These are phyloP conservation scores for Oreortyx pictus DNA, from an alignment of 2,797 vertebrate genomes.

Conservation along the genomic window DNA sequence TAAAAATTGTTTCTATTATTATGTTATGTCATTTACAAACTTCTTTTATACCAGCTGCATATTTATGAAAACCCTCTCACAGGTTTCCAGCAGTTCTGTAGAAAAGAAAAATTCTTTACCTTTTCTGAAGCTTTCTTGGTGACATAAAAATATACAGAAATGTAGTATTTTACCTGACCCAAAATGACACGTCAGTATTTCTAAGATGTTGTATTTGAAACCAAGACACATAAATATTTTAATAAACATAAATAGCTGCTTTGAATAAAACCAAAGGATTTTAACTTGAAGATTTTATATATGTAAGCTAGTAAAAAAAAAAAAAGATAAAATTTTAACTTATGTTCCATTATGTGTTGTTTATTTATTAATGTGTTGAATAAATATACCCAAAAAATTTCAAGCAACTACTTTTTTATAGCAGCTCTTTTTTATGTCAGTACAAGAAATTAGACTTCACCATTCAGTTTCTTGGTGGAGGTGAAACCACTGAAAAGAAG, in stretches of 20 bases:
- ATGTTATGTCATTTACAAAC: background rate
- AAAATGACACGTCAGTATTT: background rate
- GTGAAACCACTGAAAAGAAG: background rate
- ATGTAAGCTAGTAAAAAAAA: background rate
- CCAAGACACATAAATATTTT: background rate
- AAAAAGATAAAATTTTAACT: background rate
- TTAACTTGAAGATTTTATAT: background rate
- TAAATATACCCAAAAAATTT: background rate
- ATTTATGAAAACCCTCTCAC: background rate
- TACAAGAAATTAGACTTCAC: background rate
- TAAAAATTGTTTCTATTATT: background rate
- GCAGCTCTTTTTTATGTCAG: background rate
- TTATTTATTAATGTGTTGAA: background rate
- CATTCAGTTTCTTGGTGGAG: background rate
- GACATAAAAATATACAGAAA: background rate
- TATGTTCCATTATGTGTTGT: background rate
- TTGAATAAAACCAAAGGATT: background rate
- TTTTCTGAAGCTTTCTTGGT: background rate
- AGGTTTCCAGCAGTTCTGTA: background rate
- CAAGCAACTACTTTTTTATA: background rate
- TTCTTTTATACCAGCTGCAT: background rate
- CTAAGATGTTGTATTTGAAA: background rate
- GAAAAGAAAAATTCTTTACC: background rate
- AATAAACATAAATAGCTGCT: background rate
- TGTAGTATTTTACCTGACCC: background rate